These are phyloP conservation scores for Octonoba sinensis DNA, from an alignment of 2,888 invertebrate genomes.

Conservation along the genomic window DNA sequence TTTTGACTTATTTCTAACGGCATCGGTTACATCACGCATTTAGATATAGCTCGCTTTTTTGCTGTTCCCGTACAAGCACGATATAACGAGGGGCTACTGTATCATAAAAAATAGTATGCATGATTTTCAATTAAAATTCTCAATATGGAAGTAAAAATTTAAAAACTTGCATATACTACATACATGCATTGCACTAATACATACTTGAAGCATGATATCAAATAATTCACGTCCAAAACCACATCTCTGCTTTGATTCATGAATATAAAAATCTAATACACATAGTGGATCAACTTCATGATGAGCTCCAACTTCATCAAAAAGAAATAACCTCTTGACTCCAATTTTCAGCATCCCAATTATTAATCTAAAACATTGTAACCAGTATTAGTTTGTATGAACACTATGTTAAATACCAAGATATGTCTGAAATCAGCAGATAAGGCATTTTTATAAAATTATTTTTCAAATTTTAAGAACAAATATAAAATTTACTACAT, in stretches of 20 bases:
- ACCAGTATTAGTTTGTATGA: slow-evolving; percentile 7
- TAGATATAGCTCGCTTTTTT: no score
- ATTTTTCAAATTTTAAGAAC: no score
- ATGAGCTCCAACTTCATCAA: slow-evolving; percentile 72
- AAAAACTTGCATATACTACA: background rate
- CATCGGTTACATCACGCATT: no score
- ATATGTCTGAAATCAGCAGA: no score
- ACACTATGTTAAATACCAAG: no score
- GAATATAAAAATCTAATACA: slow-evolving; percentile 92
- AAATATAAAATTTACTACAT: no score
- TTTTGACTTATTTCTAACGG: no score
- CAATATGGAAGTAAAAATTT: background rate
- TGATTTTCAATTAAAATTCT: no score
- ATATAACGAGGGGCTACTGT: no score
- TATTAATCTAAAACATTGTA: slow-evolving; percentile 72
- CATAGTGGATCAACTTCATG: slow-evolving; percentile 87
- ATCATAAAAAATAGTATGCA: no score
- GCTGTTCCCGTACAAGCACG: no score
- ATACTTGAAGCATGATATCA: slow-evolving; percentile 87
- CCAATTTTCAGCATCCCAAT: slow-evolving; percentile 92
- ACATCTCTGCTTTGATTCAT: slow-evolving; percentile 84
- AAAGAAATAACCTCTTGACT: slow-evolving; percentile 87
- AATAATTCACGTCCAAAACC: slow-evolving; percentile 88
- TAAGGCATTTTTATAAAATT: no score
- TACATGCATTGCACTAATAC: slow-evolving; percentile 67